These are phyloP conservation scores for Calliopsis andreniformis DNA, from an alignment of 1,140 invertebrate species.

Conservation along the genomic window DNA sequence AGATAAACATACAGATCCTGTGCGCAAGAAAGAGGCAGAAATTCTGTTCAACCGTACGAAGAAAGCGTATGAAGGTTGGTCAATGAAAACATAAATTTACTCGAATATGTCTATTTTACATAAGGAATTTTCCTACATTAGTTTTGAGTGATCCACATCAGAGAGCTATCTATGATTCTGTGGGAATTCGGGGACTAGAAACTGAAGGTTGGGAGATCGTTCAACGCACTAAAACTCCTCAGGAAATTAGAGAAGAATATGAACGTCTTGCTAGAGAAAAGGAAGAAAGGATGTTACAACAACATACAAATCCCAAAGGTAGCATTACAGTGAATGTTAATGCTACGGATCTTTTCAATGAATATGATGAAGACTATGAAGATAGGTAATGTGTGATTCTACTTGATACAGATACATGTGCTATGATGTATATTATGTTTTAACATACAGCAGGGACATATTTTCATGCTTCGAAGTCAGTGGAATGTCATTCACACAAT, in stretches of 20 bases:
- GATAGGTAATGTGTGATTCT: slow-evolving; percentile 67
- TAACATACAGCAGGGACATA: slow-evolving; percentile 80
- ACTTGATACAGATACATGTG: slow-evolving; percentile 1
- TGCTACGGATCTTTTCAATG: slow-evolving; percentile 95
- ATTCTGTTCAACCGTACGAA: slow-evolving; percentile 95
- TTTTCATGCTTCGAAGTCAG: slow-evolving; percentile 93
- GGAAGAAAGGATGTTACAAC: slow-evolving; percentile 92
- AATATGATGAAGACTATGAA: slow-evolving; percentile 88
- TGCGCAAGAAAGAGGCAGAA: slow-evolving; percentile 93
- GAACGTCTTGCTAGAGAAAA: slow-evolving; percentile 90
- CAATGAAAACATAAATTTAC: not conserved
- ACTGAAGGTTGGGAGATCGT: slow-evolving; percentile 97
- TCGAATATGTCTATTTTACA: not conserved
- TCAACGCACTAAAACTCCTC: slow-evolving; percentile 92
- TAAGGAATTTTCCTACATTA: slow-evolving; percentile 69
- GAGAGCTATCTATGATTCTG: slow-evolving; percentile 90
- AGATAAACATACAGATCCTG: slow-evolving; percentile 93
- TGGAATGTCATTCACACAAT: slow-evolving; percentile 94
- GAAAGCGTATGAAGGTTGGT: slow-evolving; percentile 94
- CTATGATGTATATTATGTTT: slow-evolving; percentile 24
- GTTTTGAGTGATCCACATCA: slow-evolving; percentile 90
- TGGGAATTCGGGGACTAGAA: slow-evolving; percentile 90
- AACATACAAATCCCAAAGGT: slow-evolving; percentile 94
- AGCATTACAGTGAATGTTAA: slow-evolving; percentile 93
- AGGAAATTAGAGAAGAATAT: slow-evolving; percentile 97